Evolutionary conservation across 2,113 vertebrate genomes (phyloP), one percentile per base, ranked within the genome.

Genomic region (Centrocercus urophasianus): DNA sequence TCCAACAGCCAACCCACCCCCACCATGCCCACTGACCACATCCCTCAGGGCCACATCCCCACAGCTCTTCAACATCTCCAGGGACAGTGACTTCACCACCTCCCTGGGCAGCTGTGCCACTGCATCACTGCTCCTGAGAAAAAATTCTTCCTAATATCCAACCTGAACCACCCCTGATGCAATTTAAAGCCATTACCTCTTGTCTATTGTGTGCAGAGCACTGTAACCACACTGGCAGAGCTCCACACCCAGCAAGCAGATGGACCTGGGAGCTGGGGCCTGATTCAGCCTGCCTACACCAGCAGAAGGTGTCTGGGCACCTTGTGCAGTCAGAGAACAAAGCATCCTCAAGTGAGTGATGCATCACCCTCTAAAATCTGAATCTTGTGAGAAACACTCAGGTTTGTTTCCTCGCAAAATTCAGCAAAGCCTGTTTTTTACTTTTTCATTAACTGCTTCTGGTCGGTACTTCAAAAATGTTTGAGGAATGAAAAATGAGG

Each of bases 321-420:
- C 64, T 57, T n/a, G 79, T n/a, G 40, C 79, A 83, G 66, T 76
- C 80, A 80, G 28, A 79, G 69, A 66, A 78, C 59, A 48, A 92
- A 79, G 20, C 59, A 83, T 70, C 76, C 76, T 76, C 83, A 76
- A 70, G 45, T 0, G 0, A 67, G 77, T 88, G 83, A 93, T 83
- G 93, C 80, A 90, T 71, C 27, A 0, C 24, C 5, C 57, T 87
- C 38, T 90, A 48, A 88, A 93, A 77, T 83, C 93, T 54, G 65
- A 93, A 69, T 21, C 65, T 74, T 70, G 60, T 90, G 56, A 73
- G 94, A 86, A 92, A 92, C 32, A 83, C 61, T 12, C 19, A 5
- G 63, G 50, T 60, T 80, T 18, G 21, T 74, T 92, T 92, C 65
- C 47, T 92, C 65, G 10, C 28, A 17, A 88, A 93, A 95, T 60